Evolutionary conservation across 2,888 invertebrate genomes (phyloP).

Genomic region (Rapana venosa): DNA sequence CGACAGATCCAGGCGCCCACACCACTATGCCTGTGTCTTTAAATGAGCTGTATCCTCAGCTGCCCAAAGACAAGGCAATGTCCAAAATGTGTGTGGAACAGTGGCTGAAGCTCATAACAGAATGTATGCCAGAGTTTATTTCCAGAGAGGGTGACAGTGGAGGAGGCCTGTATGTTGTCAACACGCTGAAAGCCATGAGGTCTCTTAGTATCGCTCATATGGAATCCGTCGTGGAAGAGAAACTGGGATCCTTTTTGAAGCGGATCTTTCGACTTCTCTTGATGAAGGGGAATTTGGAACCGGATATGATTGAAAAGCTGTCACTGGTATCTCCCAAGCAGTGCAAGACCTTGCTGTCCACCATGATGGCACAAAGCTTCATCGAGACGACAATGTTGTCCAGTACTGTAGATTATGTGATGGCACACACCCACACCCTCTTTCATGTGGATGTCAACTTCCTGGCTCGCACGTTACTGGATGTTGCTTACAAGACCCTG

Average conservation of each 20-base stretch:
- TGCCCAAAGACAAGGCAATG: slow-evolving; percentile 71
- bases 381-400: too few species aligned
- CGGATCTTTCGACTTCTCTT: too few species aligned
- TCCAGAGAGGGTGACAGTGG: slow-evolving; percentile 88
- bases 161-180: slow-evolving; percentile 89
- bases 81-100: slow-evolving; percentile 74
- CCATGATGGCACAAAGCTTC: too few species aligned
- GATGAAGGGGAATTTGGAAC: too few species aligned
- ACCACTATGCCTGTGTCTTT: slow-evolving; percentile 86
- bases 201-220: slow-evolving; percentile 86
- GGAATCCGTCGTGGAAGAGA: slow-evolving; percentile 90
- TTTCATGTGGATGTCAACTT: slow-evolving; percentile 86
- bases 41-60: slow-evolving; percentile 72
- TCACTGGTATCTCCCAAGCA: too few species aligned
- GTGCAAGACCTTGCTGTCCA: too few species aligned
- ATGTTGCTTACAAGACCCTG: slow-evolving; percentile 84
- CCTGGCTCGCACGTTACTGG: slow-evolving; percentile 85
- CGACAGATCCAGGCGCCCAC: slow-evolving; percentile 76
- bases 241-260: too few species aligned
- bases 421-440: slow-evolving; percentile 88
- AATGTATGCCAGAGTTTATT: slow-evolving; percentile 86
- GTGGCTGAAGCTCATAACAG: slow-evolving; percentile 81
- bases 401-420: slow-evolving; percentile 84
- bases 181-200: slow-evolving; percentile 84
- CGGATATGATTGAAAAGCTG: too few species aligned